Evolutionary conservation across 2,113 vertebrate species (phyloP).

Genomic region (Neolamprologus longior): DNA sequence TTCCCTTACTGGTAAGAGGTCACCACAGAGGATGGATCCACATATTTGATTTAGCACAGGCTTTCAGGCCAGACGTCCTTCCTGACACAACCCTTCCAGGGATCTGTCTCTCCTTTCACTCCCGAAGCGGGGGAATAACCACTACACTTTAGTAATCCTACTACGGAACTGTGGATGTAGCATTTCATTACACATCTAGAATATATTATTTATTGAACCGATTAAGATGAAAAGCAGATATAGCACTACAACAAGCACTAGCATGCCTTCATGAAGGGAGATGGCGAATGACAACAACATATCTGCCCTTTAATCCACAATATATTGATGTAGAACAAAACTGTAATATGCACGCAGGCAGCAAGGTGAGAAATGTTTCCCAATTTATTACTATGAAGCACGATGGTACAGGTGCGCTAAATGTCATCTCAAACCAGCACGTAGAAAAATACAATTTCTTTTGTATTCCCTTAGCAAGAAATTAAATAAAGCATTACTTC

Average conservation of each 20-base stretch:
- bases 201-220: not conserved
- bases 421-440: not conserved
- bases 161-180: not conserved
- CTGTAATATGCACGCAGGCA: not conserved
- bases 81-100: not conserved
- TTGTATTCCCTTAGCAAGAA: not conserved
- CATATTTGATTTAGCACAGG: not conserved
- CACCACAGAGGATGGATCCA: not conserved
- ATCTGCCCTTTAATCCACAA: not conserved
- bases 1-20: not conserved
- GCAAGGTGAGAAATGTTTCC: not conserved
- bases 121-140: not conserved
- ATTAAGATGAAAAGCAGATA: not conserved
- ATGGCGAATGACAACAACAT: not conserved
- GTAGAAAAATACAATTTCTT: not conserved
- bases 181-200: not conserved
- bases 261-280: not conserved
- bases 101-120: not conserved
- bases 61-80: not conserved
- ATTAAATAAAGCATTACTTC: not conserved
- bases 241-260: not conserved
- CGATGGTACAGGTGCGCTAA: not conserved
- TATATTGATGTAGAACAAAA: not conserved
- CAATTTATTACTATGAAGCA: not conserved
- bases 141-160: not conserved